phyloP scores from a whole-genome alignment of 2,888 invertebrate species.

The Dryocosmus kuriphilus region DNA sequence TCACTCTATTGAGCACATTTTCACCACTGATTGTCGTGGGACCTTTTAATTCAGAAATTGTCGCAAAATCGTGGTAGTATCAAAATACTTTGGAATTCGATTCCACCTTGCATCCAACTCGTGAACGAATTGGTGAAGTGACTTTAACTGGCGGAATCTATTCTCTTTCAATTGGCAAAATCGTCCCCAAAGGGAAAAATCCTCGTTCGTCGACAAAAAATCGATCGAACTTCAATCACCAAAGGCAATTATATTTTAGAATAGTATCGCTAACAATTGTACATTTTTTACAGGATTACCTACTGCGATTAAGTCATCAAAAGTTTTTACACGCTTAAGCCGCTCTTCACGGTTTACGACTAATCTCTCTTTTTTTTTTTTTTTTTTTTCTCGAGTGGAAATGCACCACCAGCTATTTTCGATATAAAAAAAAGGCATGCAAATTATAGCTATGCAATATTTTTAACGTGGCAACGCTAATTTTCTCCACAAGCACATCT shows the following conservation, averaged over 20 bases:
- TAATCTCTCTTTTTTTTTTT: conserved; percentile 43
- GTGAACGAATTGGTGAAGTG: neutral
- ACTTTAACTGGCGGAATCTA: conserved; percentile 17
- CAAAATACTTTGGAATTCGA: conserved; percentile 32
- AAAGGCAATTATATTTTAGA: conserved; percentile 40
- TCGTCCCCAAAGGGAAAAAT: conserved; percentile 5
- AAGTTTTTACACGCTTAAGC: conserved; percentile 42
- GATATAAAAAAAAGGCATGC: conserved; percentile 36
- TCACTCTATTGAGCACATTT: conserved; percentile 33
- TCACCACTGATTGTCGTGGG: conserved; percentile 34
- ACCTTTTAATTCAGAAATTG: conserved; percentile 25
- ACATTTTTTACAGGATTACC: conserved; percentile 50
- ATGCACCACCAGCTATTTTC: conserved; percentile 4
- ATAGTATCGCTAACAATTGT: conserved; percentile 28
- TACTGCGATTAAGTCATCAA: conserved; percentile 42
- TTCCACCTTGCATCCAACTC: conserved; percentile 10
- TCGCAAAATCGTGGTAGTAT: conserved; percentile 37
- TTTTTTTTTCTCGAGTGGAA: conserved; percentile 30
- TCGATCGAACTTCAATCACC: conserved; percentile 32
- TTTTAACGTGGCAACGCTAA: conserved; percentile 46
- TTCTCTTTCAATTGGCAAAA: conserved; percentile 35
- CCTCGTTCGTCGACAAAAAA: conserved; percentile 1
- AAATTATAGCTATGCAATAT: conserved; percentile 39
- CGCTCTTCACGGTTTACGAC: conserved; percentile 45
- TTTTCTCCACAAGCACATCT: conserved; percentile 9